Evolutionary conservation across 1,140 invertebrate genomes (phyloP), one percentile per base, ranked within the genome.

Genomic region (Potamilus streckersoni): DNA sequence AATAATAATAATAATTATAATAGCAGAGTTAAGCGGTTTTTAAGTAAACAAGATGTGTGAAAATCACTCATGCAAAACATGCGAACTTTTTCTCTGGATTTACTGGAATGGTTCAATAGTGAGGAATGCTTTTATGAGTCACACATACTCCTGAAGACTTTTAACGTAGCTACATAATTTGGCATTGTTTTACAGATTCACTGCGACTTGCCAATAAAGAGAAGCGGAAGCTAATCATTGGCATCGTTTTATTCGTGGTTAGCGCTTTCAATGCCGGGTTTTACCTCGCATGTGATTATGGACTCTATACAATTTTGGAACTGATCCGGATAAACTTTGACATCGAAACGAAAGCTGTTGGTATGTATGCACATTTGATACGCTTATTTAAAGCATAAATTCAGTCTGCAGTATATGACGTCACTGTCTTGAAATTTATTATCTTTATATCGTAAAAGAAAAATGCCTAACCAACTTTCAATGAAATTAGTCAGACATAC

Each of bases 281-380:
- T 58, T 93, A 95, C 78, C 93, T 96, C 80, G 83, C 92, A 17
- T 92, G 92, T 6, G 95, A 96, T 87, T 95, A 94, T 84, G 92
- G 92, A 64, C 88, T 96, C 0, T 96, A 93, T 84, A 94, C 94
- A 93, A 89, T 95, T 17, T 84, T 96, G 38, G 89, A 90, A 71
- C 91, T 92, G 2, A 93, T 96, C 65, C 90, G 92, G 13, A 90
- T 91, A 76, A 92, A 95, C 86, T 93, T 94, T n/a, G 87, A 92
- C 65, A 65, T 90, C 14, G 90, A 92, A 74, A 91, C 91, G 1
- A 69, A 80, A 31, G 60, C 80, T 38, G 87, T 87, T 71, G 74
- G 83, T 84, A 76, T 59, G 59, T 69, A 38, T 23, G 27, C 15
- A 62, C 27, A 13, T 6, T 62, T 74, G 17, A 55, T 61, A 13